phyloP scores from a whole-genome alignment of 2,113 vertebrate species.

The Scortum barcoo region DNA sequence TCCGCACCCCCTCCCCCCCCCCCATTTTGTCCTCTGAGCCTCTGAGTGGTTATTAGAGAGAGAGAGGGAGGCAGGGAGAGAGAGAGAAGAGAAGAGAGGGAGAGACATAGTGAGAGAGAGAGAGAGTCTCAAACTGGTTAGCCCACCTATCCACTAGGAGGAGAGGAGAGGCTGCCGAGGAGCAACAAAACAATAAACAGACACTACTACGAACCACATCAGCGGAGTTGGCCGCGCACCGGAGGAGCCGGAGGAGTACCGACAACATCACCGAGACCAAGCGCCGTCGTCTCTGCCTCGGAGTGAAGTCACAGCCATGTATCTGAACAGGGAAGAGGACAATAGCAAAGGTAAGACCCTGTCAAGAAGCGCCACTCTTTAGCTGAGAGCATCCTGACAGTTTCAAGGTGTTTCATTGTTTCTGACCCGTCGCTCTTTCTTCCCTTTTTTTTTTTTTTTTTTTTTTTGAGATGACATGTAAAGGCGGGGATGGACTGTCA shows the following conservation, averaged over 20 bases:
- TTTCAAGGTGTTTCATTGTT: conserved; percentile 78
- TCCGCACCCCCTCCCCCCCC: no score
- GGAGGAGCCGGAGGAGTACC: conserved; percentile 83
- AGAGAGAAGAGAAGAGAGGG: conserved; percentile 40
- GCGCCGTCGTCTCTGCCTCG: conserved; percentile 61
- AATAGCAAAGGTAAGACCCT: conserved; percentile 84
- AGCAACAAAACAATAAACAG: conserved; percentile 85
- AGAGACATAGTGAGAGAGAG: conserved; percentile 41
- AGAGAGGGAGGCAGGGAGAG: conserved; percentile 20
- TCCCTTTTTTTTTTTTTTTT: no score
- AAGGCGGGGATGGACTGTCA: conserved; percentile 51
- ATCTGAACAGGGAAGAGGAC: conserved; percentile 87
- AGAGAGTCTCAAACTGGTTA: conserved; percentile 71
- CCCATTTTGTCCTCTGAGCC: conserved; percentile 74
- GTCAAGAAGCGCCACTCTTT: conserved; percentile 56
- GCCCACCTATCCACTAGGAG: conserved; percentile 84
- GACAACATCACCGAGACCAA: conserved; percentile 36
- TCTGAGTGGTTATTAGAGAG: conserved; percentile 56
- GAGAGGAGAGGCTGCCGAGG: conserved; percentile 82
- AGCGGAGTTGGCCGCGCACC: conserved; percentile 68
- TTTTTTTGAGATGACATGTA: conserved; percentile 36
- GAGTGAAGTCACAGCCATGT: conserved; percentile 84
- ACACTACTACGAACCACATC: conserved; percentile 69
- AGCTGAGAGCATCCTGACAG: conserved; percentile 58
- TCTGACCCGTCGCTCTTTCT: conserved; percentile 48